A percentile compares a stretch with the other conserved stretches of the same genome.
phyloP scores from a whole-genome alignment of 1,140 invertebrate species.

The Lasioglossum baleicum region DNA sequence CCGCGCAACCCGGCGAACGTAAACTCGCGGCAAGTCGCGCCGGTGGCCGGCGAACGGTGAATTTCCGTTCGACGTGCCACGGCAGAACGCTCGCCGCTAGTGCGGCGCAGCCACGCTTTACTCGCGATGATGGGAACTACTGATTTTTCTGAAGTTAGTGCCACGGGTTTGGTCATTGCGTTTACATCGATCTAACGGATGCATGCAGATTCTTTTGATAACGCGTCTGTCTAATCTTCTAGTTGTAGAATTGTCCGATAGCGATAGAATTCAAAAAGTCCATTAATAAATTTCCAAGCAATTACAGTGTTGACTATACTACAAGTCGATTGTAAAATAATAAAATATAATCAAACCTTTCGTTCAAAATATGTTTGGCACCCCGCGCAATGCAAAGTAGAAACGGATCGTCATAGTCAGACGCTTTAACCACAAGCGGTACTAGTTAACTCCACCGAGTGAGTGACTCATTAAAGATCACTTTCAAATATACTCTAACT shows the following conservation, averaged over 20 bases:
- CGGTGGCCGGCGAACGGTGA: background rate
- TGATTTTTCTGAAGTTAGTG: background rate
- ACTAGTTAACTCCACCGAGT: background rate
- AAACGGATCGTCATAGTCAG: background rate
- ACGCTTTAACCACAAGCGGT: background rate
- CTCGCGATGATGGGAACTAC: background rate
- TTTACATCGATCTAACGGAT: too few species aligned
- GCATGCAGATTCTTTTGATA: too few species aligned
- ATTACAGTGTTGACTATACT: too few species aligned
- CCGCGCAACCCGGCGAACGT: background rate
- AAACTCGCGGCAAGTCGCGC: background rate
- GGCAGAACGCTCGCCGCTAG: background rate
- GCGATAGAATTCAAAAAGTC: too few species aligned
- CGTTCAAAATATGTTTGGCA: background rate
- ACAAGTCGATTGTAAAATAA: background rate
- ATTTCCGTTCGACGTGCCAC: background rate
- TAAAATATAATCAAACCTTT: background rate
- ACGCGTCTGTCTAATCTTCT: too few species aligned
- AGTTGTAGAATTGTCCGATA: too few species aligned
- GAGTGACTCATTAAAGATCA: too few species aligned
- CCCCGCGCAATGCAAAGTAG: background rate
- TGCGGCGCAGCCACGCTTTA: background rate
- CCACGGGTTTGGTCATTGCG: too few species aligned
- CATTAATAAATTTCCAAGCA: too few species aligned
- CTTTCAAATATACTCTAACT: too few species aligned